Percentiles rank a stretch among this genome's conserved stretches.
phyloP scores from a whole-genome alignment of 2,888 invertebrate genomes.

The Agrypnus murinus region DNA sequence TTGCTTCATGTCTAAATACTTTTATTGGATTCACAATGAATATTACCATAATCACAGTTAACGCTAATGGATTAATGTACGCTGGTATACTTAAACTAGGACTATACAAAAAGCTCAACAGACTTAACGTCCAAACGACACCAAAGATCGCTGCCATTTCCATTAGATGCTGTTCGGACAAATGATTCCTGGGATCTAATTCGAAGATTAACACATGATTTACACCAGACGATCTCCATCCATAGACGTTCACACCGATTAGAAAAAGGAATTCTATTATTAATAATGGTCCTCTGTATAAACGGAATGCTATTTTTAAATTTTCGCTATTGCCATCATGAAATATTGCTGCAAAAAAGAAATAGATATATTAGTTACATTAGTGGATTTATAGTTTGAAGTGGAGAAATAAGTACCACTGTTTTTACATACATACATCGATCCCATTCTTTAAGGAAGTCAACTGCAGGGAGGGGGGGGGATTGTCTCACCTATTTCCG shows the following conservation, averaged over 20 bases:
- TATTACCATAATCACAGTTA: conserved; percentile 79
- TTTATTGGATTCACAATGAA: conserved; percentile 86
- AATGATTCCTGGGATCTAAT: conserved; percentile 85
- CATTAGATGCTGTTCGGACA: conserved; percentile 84
- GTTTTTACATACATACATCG: too few relatives aligned
- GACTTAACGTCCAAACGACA: conserved; percentile 82
- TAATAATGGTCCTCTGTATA: conserved; percentile 87
- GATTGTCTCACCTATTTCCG: too few relatives aligned
- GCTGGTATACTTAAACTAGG: conserved; percentile 81
- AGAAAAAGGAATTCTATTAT: conserved; percentile 84
- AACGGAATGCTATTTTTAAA: conserved; percentile 81
- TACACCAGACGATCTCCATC: conserved; percentile 87
- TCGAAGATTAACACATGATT: conserved; percentile 91
- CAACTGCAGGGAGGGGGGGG: too few relatives aligned
- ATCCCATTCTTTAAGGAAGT: too few relatives aligned
- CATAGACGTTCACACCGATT: conserved; percentile 87
- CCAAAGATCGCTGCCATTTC: conserved; percentile 85
- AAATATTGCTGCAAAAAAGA: conserved; percentile 71
- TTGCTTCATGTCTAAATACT: conserved; percentile 83
- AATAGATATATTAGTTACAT: neutral
- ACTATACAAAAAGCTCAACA: conserved; percentile 80
- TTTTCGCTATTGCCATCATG: conserved; percentile 73
- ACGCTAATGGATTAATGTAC: conserved; percentile 83
- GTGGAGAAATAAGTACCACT: too few relatives aligned
- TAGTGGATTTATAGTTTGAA: too few relatives aligned